Evolutionary conservation across 64 coral and sea anemone genomes (phyloP).

Genomic region (Stichodactyla helianthus): DNA sequence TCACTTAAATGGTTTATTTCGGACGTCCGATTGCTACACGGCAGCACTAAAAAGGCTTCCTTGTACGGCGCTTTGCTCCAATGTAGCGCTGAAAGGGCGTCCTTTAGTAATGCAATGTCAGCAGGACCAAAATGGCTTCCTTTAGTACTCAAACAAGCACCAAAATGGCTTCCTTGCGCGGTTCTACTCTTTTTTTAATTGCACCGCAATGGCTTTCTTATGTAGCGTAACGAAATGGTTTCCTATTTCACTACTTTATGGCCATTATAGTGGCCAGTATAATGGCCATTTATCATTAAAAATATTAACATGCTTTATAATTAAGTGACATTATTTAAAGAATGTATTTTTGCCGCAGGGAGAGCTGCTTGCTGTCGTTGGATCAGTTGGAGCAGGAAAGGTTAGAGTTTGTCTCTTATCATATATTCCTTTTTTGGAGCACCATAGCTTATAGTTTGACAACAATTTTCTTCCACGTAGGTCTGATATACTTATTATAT

Average conservation of each 20-base stretch:
- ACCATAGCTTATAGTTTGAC: background rate
- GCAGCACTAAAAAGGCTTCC: no score
- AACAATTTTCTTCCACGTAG: background rate
- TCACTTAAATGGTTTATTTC: no score
- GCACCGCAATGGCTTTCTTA: background rate
- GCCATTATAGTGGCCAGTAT: no score
- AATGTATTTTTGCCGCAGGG: conserved; percentile 35
- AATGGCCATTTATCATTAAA: no score
- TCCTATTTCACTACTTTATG: background rate
- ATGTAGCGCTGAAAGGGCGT: no score
- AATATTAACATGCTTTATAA: no score
- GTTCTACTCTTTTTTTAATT: no score
- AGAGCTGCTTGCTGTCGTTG: conserved; percentile 68
- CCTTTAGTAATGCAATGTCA: no score
- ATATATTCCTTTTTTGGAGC: background rate
- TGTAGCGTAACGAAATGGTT: background rate
- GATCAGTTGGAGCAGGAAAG: conserved; percentile 82
- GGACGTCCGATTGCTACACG: no score
- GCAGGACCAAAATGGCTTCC: background rate
- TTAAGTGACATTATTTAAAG: background rate
- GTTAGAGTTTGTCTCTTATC: background rate
- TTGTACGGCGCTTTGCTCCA: no score
- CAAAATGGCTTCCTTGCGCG: background rate
- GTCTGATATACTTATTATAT: background rate
- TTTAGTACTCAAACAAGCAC: background rate